Evolutionary conservation across 2,113 vertebrate genomes (phyloP).

Genomic region (Pterophyllum scalare): DNA sequence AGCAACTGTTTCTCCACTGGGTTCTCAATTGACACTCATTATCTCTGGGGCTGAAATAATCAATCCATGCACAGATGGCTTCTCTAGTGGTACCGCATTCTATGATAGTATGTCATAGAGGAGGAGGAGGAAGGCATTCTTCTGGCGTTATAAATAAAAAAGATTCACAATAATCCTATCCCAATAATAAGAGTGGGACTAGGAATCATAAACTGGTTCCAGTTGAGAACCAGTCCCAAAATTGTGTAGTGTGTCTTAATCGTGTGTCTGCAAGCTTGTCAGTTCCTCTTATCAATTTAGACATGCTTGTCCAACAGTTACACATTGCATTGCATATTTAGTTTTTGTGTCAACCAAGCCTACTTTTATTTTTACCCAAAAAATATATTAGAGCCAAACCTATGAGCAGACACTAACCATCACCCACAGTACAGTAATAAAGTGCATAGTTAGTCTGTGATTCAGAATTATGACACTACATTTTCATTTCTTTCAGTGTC

Average conservation of each 20-base stretch:
- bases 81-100: conserved; percentile 10
- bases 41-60: conserved; percentile 36
- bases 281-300: neutral
- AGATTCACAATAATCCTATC: neutral
- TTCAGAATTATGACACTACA: neutral
- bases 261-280: neutral
- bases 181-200: neutral
- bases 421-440: neutral
- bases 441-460: neutral
- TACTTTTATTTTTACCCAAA: too few species aligned
- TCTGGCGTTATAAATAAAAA: neutral
- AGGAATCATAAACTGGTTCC: neutral
- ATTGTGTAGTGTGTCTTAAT: neutral
- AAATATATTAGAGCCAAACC: neutral
- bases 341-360: neutral
- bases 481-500: neutral
- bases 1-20: conserved; percentile 35
- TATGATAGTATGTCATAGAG: conserved; percentile 4
- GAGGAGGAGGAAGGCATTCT: neutral
- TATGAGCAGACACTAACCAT: neutral
- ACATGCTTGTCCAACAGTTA: too few species aligned
- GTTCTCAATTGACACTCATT: conserved; percentile 32
- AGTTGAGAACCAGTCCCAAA: neutral
- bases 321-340: neutral
- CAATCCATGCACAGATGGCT: conserved; percentile 34